Conservation (phyloP, 2,888 invertebrate genomes). For the Eustalomyia histrio region DNA sequence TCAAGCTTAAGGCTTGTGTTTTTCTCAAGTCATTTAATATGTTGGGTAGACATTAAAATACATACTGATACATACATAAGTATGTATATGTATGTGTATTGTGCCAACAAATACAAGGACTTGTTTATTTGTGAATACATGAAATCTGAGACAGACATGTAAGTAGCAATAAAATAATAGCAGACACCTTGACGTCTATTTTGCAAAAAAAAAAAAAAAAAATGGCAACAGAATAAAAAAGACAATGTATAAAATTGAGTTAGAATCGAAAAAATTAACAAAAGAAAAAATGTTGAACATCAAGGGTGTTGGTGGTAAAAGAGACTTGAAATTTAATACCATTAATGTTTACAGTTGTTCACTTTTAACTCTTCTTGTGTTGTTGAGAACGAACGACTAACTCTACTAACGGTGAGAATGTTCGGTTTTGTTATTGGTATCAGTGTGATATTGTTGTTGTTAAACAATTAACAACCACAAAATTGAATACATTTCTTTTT, state of each 20-base stretch:
- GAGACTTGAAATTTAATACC: slow-evolving; percentile 61
- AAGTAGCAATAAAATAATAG: slow-evolving; percentile 45
- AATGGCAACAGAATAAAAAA: neutral
- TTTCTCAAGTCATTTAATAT: no score
- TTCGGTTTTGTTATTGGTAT: neutral
- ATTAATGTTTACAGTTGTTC: slow-evolving; percentile 44
- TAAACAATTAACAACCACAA: slow-evolving; percentile 53
- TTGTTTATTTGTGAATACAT: slow-evolving; percentile 26
- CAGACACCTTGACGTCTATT: slow-evolving; percentile 70
- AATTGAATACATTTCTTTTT: slow-evolving; percentile 40
- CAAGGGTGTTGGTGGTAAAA: slow-evolving; percentile 40
- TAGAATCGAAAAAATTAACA: slow-evolving; percentile 21
- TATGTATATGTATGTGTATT: slow-evolving; percentile 15
- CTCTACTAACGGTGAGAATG: slow-evolving; percentile 27
- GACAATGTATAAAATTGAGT: slow-evolving; percentile 31
- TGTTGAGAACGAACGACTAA: neutral
- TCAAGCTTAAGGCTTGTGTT: no score
- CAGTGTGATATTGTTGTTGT: neutral
- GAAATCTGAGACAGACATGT: slow-evolving; percentile 50
- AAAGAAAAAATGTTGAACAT: neutral
- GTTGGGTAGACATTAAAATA: slow-evolving; percentile 17
- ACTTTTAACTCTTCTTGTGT: slow-evolving; percentile 24
- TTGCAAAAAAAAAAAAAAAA: neutral
- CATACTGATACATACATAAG: neutral
- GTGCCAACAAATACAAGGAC: slow-evolving; percentile 53